Conservation (phyloP, 2,888 invertebrate genomes). For the Ophioninae sp. region DNA sequence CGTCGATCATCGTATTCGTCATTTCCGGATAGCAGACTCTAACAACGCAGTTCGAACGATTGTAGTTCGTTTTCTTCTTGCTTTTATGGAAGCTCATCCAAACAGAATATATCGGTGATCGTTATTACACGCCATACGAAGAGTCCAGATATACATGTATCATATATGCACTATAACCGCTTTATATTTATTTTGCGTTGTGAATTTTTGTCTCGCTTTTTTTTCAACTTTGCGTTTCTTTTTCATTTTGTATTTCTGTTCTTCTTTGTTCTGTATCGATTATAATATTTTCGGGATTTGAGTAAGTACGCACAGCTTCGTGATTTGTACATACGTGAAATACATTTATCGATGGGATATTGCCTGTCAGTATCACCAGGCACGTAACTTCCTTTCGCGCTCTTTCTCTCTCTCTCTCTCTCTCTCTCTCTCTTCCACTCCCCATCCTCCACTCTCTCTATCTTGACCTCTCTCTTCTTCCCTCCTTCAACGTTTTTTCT, state of each 20-base stretch:
- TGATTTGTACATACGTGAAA: constrained; percentile 64
- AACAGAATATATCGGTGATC: constrained; percentile 51
- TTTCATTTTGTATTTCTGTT: constrained; percentile 33
- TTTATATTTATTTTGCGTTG: constrained; percentile 48
- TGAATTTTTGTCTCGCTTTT: constrained; percentile 31
- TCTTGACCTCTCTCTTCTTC: constrained; percentile 32
- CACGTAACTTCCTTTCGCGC: constrained; percentile 59
- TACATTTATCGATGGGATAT: constrained; percentile 62
- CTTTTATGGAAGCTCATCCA: constrained; percentile 6
- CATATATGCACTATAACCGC: constrained; percentile 54
- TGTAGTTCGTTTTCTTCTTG: constrained; percentile 26
- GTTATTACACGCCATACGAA: constrained; percentile 53
- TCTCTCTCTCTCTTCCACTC: constrained; percentile 10
- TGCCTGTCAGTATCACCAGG: constrained; percentile 65
- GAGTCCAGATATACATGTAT: constrained; percentile 49
- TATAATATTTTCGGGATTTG: constrained; percentile 55
- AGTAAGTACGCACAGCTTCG: constrained; percentile 60
- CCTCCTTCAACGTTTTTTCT: neutral
- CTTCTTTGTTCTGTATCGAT: constrained; percentile 49
- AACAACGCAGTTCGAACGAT: constrained; percentile 1
- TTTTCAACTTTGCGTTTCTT: constrained; percentile 22
- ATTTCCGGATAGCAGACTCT: neutral
- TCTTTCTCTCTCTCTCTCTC: constrained; percentile 55
- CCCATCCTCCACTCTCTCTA: constrained; percentile 17
- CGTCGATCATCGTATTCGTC: constrained; percentile 9